Evolutionary conservation across 1,140 invertebrate species (phyloP), one percentile per base, ranked within the genome.

Genomic region (Zaprionus ornatus): DNA sequence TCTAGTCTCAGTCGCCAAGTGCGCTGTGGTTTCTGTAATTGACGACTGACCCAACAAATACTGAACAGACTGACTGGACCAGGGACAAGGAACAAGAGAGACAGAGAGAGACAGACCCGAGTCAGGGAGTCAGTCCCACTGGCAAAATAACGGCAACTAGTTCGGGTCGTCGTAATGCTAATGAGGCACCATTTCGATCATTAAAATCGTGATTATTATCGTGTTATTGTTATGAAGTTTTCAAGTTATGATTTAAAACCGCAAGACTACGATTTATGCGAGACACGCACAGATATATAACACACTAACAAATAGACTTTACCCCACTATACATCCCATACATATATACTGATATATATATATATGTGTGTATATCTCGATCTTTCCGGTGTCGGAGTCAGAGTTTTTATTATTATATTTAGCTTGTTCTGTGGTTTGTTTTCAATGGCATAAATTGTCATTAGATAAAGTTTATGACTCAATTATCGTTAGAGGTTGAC

Each of bases 381-480:
- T 78, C 62, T 63, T 71, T 65, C 61, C 68, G 74, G 60, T 64
- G 61, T 73, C 60, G 74, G 19, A 50, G 45, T 23, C 45, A 50
- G 19, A 12, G 9, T 50, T 50, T 48, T 50, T 50, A n/a, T n/a
- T 40, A 21, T 50, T 50, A 23, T 50, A 21, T 50, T 50, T 50
- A 60, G 57, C 57, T 50, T 52, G 67, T 63, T 66, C 40, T 74
- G 29, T 77, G 61, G 76, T 73, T 86, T 80, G 64, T 82, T 80
- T 80, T 80, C 66, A 90, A 81, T 90, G 79, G 75, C 79, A 90
- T 85, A 88, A 88, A 88, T 82, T 82, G 85, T 90, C 79, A 90
- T 90, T 90, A 90, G 82, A 86, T 82, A 85, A 90, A 90, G 85
- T 90, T 90, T 88, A 88, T 88, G 86, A 88, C 86, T 90, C 82